Base-by-base conservation (phyloP, 1,140 invertebrate genomes). In the Acromyrmex echinatior region DNA sequence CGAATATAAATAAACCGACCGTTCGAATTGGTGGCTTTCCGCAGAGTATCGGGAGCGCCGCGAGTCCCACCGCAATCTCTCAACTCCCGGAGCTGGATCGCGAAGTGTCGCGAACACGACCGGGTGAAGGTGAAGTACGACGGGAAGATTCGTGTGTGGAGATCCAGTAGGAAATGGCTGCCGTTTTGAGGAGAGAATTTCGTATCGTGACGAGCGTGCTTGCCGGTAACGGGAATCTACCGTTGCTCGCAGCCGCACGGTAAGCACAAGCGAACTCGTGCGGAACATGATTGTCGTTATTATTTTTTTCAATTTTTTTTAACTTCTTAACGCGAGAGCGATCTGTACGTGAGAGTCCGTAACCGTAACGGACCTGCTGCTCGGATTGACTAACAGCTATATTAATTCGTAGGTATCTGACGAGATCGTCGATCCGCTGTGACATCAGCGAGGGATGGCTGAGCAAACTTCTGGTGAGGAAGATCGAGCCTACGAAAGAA, bases 401-500 rank as follows among this genome's bases (percentile, higher is more conserved):
- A 5, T 87, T 51, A 45, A 45, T 45, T 31, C 86, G 77, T 66
- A 94, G 93, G 87, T 92, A 90, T 51, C 78, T 93, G 74, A 65
- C 94, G 86, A 94, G 95, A 81, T 96, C 96, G 87, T 96, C 95
- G 84, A 93, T 95, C 35, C 92, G 93, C 62, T 90, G 95, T 45
- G 95, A 96, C 82, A 96, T 96, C 90, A 95, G 95, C 66, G 98
- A 98, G 96, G 97, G 98, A 92, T 99, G 98, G 98, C 96, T 99
- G 63, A 98, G 97, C 86, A 99, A 99, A 95, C 95, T 99, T 53
- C 95, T 99, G 79, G 98, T 99, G 39, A 96, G 98, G 87, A 98
- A 97, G 95, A 98, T 99, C 93, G 98, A 99, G 94, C 98, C 98
- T 6, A 98, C 98, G 0, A 99, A 99, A 94, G 98, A 99, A 94